A percentile compares a stretch with the other conserved stretches of the same genome.
Evolutionary conservation across 2,888 invertebrate genomes (phyloP).

Genomic region (Camponotus fellah): DNA sequence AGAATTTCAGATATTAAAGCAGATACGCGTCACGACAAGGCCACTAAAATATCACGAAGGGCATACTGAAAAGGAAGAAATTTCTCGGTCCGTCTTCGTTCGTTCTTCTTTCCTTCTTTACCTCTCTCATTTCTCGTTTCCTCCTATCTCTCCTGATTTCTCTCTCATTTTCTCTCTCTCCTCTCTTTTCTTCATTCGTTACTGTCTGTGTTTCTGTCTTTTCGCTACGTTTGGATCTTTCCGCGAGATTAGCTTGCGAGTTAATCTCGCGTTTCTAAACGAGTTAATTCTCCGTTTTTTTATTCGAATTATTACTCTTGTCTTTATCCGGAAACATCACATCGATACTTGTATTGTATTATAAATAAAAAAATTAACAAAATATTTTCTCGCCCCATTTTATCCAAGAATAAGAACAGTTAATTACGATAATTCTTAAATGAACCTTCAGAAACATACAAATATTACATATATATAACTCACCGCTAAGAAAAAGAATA

Average conservation of each 20-base stretch:
- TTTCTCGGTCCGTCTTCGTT: constrained; percentile 58
- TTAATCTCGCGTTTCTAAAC: constrained; percentile 71
- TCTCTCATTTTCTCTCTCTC: constrained; percentile 25
- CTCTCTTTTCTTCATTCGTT: constrained; percentile 1
- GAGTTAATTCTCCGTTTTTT: constrained; percentile 78
- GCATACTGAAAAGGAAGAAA: constrained; percentile 57
- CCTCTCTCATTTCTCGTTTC: background rate
- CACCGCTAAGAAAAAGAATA: background rate
- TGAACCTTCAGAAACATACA: background rate
- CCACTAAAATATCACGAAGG: constrained; percentile 73
- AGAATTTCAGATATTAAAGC: constrained; percentile 76
- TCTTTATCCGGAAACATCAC: constrained; percentile 24
- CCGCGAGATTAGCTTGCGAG: constrained; percentile 72
- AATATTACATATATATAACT: background rate
- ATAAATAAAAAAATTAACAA: background rate
- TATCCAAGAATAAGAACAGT: background rate
- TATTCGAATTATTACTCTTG: constrained; percentile 45
- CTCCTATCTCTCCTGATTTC: constrained; percentile 23
- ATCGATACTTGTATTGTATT: background rate
- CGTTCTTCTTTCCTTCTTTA: background rate
- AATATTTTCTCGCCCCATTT: background rate
- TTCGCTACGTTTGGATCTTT: constrained; percentile 71
- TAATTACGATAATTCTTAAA: background rate
- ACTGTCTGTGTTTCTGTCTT: constrained; percentile 17
- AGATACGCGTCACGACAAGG: constrained; percentile 67